Base-by-base conservation (phyloP, 2,797 vertebrate genomes). In the Naso thynnoides region DNA sequence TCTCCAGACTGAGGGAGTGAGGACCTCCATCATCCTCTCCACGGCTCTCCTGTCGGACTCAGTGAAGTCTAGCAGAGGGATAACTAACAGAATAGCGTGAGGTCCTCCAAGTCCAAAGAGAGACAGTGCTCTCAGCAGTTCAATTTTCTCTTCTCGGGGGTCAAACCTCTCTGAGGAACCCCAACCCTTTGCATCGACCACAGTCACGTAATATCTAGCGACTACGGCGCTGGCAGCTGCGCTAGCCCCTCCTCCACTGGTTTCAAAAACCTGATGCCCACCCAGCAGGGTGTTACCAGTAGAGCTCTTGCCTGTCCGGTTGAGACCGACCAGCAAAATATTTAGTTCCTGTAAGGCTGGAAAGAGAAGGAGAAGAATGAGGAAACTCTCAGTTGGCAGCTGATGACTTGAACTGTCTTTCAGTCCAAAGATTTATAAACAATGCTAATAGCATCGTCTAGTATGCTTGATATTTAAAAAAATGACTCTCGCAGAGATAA, bases 1-100 rank as follows among this genome's bases (percentile, higher is more conserved):
- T 70, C 83, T 89, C 88, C 90, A 92, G n/a, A 83, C 82, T 0
- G 68, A 58, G 4, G 81, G 68, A 16, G 88, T 89, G 50, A 90
- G 63, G 39, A 88, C 44, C 66, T 89, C 89, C 85, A 90, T 89
- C 55, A 81, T 89, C 39, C 44, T 87, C 65, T 88, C 79, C 8
- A 86, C 26, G 0, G 60, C 76, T 0, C 52, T 77, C 69, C 76
- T 73, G 58, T 88, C 83, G 0, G 66, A 26, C 56, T 78, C 72
- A 0, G 84, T 87, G 62, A 89, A 90, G 64, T 84, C 76, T 64
- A 89, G 65, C 49, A 85, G 62, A 44, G 87, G 83, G 63, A 91
- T 61, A 19, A 89, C 85, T 44, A 90, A 66, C 36, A 89, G 62
- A 54, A 90, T 21, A 18, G 50, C 57, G 6, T 92, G 88, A 53